Evolutionary conservation across 2,888 invertebrate genomes (phyloP).

Genomic region (Cotesia congregata): DNA sequence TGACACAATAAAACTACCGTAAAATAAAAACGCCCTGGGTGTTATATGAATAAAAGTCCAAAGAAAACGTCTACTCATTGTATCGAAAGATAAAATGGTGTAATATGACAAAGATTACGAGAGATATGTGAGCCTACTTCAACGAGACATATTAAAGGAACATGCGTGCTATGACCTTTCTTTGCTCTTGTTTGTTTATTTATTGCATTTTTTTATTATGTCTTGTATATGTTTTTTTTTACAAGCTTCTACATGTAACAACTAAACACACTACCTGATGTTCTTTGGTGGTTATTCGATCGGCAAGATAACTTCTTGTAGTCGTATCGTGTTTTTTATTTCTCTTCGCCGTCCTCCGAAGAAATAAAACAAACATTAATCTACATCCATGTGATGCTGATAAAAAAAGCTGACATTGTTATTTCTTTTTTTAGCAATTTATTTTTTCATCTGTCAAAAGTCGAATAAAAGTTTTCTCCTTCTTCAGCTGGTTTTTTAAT

Average conservation of each 20-base stretch:
- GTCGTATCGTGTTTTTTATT: constrained; percentile 3
- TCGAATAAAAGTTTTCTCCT: not conserved
- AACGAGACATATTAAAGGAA: constrained; percentile 30
- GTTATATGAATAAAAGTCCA: not conserved
- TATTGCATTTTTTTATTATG: not conserved
- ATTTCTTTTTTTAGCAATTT: not conserved
- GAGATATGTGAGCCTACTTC: constrained; percentile 37
- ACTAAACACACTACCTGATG: constrained; percentile 2
- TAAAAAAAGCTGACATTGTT: constrained; percentile 28
- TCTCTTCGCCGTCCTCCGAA: not conserved
- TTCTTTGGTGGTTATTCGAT: constrained; percentile 25
- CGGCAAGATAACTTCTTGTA: constrained; percentile 19
- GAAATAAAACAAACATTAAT: constrained; percentile 41
- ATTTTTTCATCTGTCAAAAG: not conserved
- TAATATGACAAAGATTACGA: constrained; percentile 46
- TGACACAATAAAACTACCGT: not conserved
- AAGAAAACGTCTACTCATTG: not conserved
- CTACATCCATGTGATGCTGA: constrained; percentile 43
- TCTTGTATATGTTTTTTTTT: not conserved
- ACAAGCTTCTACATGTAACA: not conserved
- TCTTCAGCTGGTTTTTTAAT: not conserved
- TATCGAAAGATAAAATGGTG: constrained; percentile 36
- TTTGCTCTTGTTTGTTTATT: constrained; percentile 12
- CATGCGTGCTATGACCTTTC: constrained; percentile 5
- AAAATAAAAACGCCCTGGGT: not conserved